These are phyloP conservation scores for Ctenopoma kingsleyae DNA, from an alignment of 2,797 vertebrate genomes.

Conservation along the genomic window DNA sequence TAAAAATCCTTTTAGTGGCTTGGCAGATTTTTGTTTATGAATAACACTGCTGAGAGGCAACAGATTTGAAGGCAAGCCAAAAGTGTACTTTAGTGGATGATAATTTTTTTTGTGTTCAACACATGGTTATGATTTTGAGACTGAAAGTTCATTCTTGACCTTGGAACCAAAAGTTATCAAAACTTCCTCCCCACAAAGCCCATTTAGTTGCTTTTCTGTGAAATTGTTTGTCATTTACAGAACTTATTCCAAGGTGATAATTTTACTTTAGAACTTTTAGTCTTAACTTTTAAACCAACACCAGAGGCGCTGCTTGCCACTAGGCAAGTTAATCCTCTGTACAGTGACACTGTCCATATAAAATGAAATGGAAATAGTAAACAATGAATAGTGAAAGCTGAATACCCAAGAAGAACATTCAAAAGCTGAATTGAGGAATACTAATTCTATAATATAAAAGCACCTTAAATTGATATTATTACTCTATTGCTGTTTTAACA, in stretches of 20 bases:
- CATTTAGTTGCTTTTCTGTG: background rate
- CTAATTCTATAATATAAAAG: no score
- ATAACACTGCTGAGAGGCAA: constrained; percentile 25
- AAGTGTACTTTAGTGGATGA: constrained; percentile 51
- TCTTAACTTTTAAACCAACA: background rate
- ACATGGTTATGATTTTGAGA: constrained; percentile 29
- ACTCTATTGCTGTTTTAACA: no score
- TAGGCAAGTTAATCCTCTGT: no score
- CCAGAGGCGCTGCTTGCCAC: no score
- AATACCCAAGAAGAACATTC: no score
- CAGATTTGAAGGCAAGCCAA: constrained; percentile 39
- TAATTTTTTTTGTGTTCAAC: constrained; percentile 37
- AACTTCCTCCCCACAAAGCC: constrained; percentile 9
- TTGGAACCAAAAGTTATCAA: constrained; percentile 27
- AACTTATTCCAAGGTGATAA: background rate
- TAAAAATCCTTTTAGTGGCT: constrained; percentile 53
- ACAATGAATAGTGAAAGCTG: no score
- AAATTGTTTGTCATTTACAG: background rate
- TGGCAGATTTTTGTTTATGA: constrained; percentile 53
- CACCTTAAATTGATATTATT: no score
- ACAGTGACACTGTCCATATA: no score
- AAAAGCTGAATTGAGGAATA: no score
- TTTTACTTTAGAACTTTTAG: background rate
- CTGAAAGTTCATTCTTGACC: constrained; percentile 31
- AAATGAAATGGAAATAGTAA: no score